A percentile compares a stretch with the other conserved stretches of the same genome.
These are phyloP conservation scores for Drosophila nr. medialis DNA, from an alignment of 2,888 invertebrate species.

Conservation along the genomic window DNA sequence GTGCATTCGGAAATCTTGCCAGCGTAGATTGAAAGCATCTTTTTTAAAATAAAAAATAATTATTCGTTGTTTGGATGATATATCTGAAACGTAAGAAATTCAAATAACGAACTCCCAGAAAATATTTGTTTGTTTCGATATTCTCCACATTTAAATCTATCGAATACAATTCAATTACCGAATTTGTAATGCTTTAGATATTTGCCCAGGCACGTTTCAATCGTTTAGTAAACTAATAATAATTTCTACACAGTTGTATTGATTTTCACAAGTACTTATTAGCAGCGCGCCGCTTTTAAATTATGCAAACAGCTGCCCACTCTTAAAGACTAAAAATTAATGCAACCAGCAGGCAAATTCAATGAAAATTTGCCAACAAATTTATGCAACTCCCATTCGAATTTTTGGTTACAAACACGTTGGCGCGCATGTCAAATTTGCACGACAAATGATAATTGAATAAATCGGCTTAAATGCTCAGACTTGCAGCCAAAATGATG, in stretches of 20 bases:
- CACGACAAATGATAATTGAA: constrained; percentile 80
- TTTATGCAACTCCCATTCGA: constrained; percentile 25
- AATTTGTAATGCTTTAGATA: constrained; percentile 24
- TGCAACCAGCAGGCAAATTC: constrained; percentile 32
- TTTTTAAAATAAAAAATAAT: background rate
- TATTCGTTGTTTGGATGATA: background rate
- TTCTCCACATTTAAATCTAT: background rate
- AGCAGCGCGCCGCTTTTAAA: constrained; percentile 38
- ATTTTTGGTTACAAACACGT: constrained; percentile 48
- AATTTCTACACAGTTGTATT: constrained; percentile 13
- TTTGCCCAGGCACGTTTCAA: constrained; percentile 35
- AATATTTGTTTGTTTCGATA: background rate
- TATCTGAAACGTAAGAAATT: background rate
- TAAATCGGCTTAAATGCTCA: constrained; percentile 81
- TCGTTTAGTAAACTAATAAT: background rate
- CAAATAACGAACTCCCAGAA: background rate
- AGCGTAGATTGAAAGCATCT: constrained; percentile 4
- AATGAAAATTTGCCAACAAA: constrained; percentile 27
- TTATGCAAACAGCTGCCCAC: constrained; percentile 53
- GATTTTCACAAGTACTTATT: constrained; percentile 34
- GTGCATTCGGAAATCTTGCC: background rate
- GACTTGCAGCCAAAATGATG: constrained; percentile 37
- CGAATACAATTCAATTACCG: constrained; percentile 22
- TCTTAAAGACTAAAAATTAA: constrained; percentile 53
- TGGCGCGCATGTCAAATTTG: constrained; percentile 61